phyloP scores from a whole-genome alignment of 2,888 invertebrate genomes.

The Auanema sp. region DNA sequence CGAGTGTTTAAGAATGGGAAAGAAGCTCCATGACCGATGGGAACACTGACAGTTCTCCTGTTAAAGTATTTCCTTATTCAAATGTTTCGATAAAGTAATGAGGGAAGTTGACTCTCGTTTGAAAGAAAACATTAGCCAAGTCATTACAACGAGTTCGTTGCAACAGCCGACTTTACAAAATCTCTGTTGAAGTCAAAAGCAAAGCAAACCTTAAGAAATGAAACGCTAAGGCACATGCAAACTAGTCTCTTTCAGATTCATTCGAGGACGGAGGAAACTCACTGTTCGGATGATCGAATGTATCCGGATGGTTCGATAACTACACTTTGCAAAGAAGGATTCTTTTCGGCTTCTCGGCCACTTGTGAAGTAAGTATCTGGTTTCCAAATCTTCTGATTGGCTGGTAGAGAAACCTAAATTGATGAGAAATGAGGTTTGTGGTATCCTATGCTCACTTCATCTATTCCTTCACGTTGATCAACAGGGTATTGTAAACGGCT shows the following conservation, averaged over 20 bases:
- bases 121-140: too few relatives aligned
- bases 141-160: not conserved
- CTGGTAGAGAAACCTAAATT: conserved; percentile 40
- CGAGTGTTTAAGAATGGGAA: conserved; percentile 46
- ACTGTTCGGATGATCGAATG: conserved; percentile 51
- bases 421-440: not conserved
- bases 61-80: conserved; percentile 9
- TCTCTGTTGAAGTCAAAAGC: not conserved
- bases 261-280: conserved; percentile 15
- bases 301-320: conserved; percentile 56
- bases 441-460: conserved; percentile 32
- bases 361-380: conserved; percentile 60
- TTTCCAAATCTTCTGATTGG: conserved; percentile 52
- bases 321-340: conserved; percentile 12
- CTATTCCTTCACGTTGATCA: conserved; percentile 52
- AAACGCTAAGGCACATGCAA: conserved; percentile 1
- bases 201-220: not conserved
- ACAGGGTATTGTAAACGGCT: conserved; percentile 57
- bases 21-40: conserved; percentile 32
- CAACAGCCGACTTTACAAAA: not conserved
- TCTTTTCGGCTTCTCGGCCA: conserved; percentile 32
- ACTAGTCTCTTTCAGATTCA: conserved; percentile 2
- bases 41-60: conserved; percentile 41
- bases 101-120: not conserved
- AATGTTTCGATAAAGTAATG: not conserved